Base-by-base conservation (phyloP, 1,140 invertebrate genomes). In the Hydropsyche tenuis region DNA sequence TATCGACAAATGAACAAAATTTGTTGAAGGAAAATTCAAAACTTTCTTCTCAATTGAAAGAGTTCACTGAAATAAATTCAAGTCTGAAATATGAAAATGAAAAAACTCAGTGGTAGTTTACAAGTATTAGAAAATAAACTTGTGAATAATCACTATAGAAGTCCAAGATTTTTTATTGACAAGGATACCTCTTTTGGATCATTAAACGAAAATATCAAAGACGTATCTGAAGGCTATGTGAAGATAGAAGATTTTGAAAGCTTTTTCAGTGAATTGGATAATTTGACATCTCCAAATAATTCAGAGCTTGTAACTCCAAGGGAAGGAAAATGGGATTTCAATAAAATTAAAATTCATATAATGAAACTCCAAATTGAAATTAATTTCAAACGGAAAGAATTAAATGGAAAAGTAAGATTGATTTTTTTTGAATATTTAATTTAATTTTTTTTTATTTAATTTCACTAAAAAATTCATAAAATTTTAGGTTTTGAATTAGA, bases 301-400 rank as follows among this genome's bases (percentile, higher is more conserved):
- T 79, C 81, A 1, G 80, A 80, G 7, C 76, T 3, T 79, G 81
- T 51, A 70, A 27, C 79, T 81, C 22, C 78, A 80, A 1, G 79
- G 64, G 23, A 79, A 20, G 82, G 84, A 48, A 82, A 81, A 77
- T 81, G 80, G 63, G 82, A 84, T 37, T 56, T 86, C 7, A 79
- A 78, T 0, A 85, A 82, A 75, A 84, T 86, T 16, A 81, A 81
- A 66, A 86, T 89, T 72, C 86, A 90, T 78, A 86, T 90, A 42
- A 80, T 84, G 63, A 82, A 87, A 78, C 78, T 89, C 48, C 86
- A 88, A 63, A 87, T 88, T 72, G 86, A 88, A 63, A 76, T 89
- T 0, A 86, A 87, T 64, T 82, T 82, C 37, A 82, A 85, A 72
- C 82, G 81, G 77, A 86, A 84, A 73, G 84, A 85, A 66, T 76